These are phyloP conservation scores for Cordylochernes scorpioides DNA, from an alignment of 2,888 invertebrate species.

Conservation along the genomic window DNA sequence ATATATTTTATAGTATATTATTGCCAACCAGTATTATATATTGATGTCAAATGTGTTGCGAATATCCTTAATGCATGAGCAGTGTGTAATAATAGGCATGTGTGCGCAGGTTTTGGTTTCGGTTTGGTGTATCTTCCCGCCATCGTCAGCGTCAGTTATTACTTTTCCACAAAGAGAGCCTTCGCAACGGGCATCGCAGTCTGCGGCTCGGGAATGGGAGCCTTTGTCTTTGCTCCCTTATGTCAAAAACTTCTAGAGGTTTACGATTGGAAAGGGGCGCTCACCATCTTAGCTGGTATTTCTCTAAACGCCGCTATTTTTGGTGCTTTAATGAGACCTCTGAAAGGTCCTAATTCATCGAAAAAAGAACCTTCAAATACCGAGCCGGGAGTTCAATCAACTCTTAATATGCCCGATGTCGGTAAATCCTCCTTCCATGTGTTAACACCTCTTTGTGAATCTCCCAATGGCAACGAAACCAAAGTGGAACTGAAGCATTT, in stretches of 20 bases:
- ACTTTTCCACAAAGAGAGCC: constrained; percentile 81
- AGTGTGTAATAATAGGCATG: too few relatives aligned
- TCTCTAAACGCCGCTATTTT: constrained; percentile 17
- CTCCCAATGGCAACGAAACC: neutral
- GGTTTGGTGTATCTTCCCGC: constrained; percentile 84
- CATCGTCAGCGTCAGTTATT: constrained; percentile 85
- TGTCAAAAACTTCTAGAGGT: constrained; percentile 46
- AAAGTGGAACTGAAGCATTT: neutral
- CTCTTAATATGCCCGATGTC: constrained; percentile 47
- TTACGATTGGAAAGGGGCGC: constrained; percentile 66
- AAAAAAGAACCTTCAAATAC: constrained; percentile 34
- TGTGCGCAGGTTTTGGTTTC: constrained; percentile 48
- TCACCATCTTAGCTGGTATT: constrained; percentile 34
- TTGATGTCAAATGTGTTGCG: too few relatives aligned
- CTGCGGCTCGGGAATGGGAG: constrained; percentile 82
- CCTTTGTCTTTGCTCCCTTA: constrained; percentile 78
- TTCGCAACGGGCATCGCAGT: constrained; percentile 60
- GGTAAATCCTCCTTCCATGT: constrained; percentile 32
- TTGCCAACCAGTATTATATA: too few relatives aligned
- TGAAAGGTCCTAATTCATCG: too few relatives aligned
- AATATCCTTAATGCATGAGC: too few relatives aligned
- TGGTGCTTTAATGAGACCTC: constrained; percentile 26
- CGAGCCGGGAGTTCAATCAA: constrained; percentile 78
- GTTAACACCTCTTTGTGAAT: constrained; percentile 37
- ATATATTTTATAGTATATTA: too few relatives aligned